Evolutionary conservation across 2,797 vertebrate species (phyloP), one percentile per base, ranked within the genome.

Genomic region (Clangula hyemalis): DNA sequence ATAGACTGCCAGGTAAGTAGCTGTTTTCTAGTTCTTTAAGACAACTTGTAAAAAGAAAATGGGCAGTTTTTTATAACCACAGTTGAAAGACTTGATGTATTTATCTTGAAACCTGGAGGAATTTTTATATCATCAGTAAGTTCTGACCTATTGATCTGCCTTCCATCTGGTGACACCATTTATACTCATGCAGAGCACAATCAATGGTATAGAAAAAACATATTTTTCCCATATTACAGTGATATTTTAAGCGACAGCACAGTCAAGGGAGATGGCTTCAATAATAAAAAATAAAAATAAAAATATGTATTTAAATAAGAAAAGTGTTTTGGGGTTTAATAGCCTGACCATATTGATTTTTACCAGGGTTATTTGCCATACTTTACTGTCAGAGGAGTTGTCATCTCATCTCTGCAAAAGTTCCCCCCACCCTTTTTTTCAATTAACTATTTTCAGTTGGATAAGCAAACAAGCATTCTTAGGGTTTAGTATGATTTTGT

Each of bases 81-180:
- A 58, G 68, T 65, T 95, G 88, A 94, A 95, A 93, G 71, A 85
- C 76, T 64, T 93, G 82, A 94, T 95, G 45, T 92, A 92, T 96
- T 96, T 97, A 89, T 94, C 68, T 84, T 90, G 79, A 96, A 95
- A 95, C 70, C 73, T 92, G 71, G 32, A 91, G 75, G 73, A 95
- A 89, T 91, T 96, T 95, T 97, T 95, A 82, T 93, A 81, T 89
- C 74, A 89, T 94, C 83, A 83, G 76, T 94, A 93, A 83, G 62
- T 89, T 94, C 73, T 90, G 90, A 93, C 78, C 70, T 95, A 96
- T 94, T 96, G 93, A 96, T 97, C 83, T 90, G 22, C 62, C 86
- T 96, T 96, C 56, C 71, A 54, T 92, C 65, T 95, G 69, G 72
- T 89, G 72, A 86, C 64, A 92, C 80, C 78, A 91, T 94, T 96